Percentiles rank a stretch among this genome's conserved stretches.
These are phyloP conservation scores for Drosophila picticornis DNA, from an alignment of 2,888 invertebrate genomes.

Conservation along the genomic window DNA sequence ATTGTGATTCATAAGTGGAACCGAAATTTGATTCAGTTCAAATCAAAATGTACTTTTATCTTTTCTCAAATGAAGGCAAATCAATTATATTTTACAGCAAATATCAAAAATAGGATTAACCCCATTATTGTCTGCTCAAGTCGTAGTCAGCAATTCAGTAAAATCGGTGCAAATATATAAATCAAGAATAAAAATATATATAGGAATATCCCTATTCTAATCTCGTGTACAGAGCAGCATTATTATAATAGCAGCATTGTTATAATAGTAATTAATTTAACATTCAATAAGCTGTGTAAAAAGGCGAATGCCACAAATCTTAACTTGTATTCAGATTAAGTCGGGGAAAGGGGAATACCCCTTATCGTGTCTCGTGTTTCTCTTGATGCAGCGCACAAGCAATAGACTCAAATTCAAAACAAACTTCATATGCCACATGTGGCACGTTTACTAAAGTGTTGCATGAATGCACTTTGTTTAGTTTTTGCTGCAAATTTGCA, in stretches of 20 bases:
- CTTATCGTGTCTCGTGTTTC: not conserved
- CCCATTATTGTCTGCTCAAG: not conserved
- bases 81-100: not conserved
- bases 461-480: slow-evolving; percentile 34
- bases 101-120: not conserved
- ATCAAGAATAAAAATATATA: too few species aligned
- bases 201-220: not conserved
- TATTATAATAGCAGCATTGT: too few species aligned
- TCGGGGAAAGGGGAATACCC: not conserved
- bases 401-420: slow-evolving; percentile 1
- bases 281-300: not conserved
- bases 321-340: not conserved
- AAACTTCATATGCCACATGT: slow-evolving; percentile 23
- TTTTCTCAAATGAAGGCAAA: too few species aligned
- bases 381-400: not conserved
- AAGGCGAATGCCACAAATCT: not conserved
- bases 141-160: not conserved
- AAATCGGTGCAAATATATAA: too few species aligned
- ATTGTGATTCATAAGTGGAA: not conserved
- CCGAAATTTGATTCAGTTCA: not conserved
- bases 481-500: slow-evolving; percentile 36
- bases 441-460: slow-evolving; percentile 9
- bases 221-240: too few species aligned
- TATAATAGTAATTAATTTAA: not conserved
- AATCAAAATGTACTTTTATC: too few species aligned